Conservation (phyloP, 2,797 vertebrate species). For the Rhinatrema bivittatum region DNA sequence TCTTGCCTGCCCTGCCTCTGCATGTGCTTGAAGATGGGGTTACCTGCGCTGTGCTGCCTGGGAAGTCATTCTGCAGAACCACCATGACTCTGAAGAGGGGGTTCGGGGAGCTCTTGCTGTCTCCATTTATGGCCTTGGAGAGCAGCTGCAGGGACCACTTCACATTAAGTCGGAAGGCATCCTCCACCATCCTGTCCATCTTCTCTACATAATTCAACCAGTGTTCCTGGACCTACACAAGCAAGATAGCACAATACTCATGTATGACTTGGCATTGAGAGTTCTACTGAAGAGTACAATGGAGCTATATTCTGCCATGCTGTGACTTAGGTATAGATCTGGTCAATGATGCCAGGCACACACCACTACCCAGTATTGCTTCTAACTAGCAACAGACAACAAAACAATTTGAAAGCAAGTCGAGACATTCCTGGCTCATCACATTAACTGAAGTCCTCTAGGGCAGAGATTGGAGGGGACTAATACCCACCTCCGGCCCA, state of each 20-base stretch:
- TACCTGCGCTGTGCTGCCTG: conserved; percentile 61
- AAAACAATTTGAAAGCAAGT: no score
- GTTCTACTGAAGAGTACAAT: neutral
- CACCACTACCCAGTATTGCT: no score
- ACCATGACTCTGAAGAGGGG: conserved; percentile 74
- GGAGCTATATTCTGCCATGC: neutral
- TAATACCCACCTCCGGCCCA: conserved; percentile 71
- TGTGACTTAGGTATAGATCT: neutral
- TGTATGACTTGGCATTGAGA: no score
- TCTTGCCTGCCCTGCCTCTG: no score
- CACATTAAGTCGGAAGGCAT: conserved; percentile 66
- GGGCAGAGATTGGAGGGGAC: no score
- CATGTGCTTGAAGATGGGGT: no score
- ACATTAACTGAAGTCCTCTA: no score
- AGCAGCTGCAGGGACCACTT: conserved; percentile 73
- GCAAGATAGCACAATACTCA: no score
- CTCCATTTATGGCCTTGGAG: conserved; percentile 72
- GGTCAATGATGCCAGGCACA: no score
- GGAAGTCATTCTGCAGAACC: conserved; percentile 43
- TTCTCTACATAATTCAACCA: conserved; percentile 64
- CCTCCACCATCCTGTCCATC: conserved; percentile 69
- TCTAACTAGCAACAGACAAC: no score
- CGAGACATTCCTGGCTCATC: no score
- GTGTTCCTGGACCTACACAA: conserved; percentile 66
- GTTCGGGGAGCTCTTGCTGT: conserved; percentile 63